Evolutionary conservation across 2,888 invertebrate species (phyloP), one percentile per base, ranked within the genome.

Genomic region (Pocota personata): DNA sequence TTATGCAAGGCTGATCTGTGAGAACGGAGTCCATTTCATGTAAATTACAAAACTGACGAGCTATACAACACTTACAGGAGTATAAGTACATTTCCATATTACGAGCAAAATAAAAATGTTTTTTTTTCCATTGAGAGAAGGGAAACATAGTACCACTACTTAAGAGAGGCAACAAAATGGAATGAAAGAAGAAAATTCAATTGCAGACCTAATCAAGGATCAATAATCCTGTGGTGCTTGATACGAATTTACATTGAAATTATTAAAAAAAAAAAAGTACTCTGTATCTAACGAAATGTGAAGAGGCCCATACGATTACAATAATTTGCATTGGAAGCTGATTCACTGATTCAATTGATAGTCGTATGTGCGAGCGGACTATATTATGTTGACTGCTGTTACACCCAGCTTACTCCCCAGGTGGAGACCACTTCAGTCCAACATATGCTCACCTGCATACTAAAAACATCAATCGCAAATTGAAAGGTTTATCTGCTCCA

Each of bases 401-500:
- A 66, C 27, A 37, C 21, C 32, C 48, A 19, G 16, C 60, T 14
- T 52, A 32, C 50, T 35, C 66, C 60, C 48, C 60, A n/a, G 55
- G 67, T 32, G 69, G 46, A 40, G 40, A 69, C 57, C 79, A 69
- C 32, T 79, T 37, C 32, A 43, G 46, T 66, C 21, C 58, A 80
- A 60, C 58, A 84, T 66, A 71, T 76, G 58, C 75, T 80, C 75
- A 71, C 84, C 80, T 80, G 75, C 84, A 80, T 80, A 80, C 75
- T 58, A 71, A 76, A 75, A 58, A 58, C 75, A 80, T 84, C 84
- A 84, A 80, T 76, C 37, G 80, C 75, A 69, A 80, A 80, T 84
- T 80, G 84, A 84, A 84, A 80, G 80, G 80, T 57, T 84, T 75
- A 79, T 71, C 66, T 58, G 75, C 75, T 66, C 58, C 66, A 80